Base-by-base conservation (phyloP, 2,113 vertebrate genomes). In the Cinclus mexicanus region DNA sequence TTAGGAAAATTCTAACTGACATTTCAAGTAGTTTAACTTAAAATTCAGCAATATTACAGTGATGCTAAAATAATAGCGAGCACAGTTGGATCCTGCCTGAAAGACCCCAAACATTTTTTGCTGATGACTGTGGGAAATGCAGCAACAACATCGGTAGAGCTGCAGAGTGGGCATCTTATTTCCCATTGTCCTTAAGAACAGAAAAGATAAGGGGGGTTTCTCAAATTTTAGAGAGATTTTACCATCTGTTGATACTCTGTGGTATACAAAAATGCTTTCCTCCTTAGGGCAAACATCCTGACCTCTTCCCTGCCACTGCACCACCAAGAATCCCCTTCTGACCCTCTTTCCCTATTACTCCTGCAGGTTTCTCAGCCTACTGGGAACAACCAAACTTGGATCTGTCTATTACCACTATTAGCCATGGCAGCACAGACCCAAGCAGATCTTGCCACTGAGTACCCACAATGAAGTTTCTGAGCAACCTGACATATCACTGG, bases 1-100 rank as follows among this genome's bases (percentile, higher is more conserved):
- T 29, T n/a, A 75, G 70, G 42, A 90, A 80, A 94, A 86, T 55
- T 83, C 59, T 74, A 87, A 70, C 78, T 91, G 23, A 69, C 23
- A 78, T 23, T 60, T 76, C 49, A 87, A 94, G 59, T 19, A 26
- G 35, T 57, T 60, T 52, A 67, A 76, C 67, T 83, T 74, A 53
- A 91, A 93, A 91, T 80, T 83, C 82, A 90, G 49, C 75, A 80
- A 67, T 50, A 64, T 35, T 74, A 72, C 28, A 42, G 26, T 21
- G 19, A 76, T 65, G 37, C 12, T 59, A 57, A 84, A 68, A 60
- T n/a, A 68, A 77, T 5, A 70, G 13, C 3, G 9, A 83, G 26
- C n/a, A 22, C 21, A 49, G 64, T 50, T 67, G 21, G 61, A 69
- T 75, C 35, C 49, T 53, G n/a, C 55, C 23, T 31, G 67, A 64